These are phyloP conservation scores for Geopemphigus sp. DNA, from an alignment of 1,140 invertebrate species.

Conservation along the genomic window DNA sequence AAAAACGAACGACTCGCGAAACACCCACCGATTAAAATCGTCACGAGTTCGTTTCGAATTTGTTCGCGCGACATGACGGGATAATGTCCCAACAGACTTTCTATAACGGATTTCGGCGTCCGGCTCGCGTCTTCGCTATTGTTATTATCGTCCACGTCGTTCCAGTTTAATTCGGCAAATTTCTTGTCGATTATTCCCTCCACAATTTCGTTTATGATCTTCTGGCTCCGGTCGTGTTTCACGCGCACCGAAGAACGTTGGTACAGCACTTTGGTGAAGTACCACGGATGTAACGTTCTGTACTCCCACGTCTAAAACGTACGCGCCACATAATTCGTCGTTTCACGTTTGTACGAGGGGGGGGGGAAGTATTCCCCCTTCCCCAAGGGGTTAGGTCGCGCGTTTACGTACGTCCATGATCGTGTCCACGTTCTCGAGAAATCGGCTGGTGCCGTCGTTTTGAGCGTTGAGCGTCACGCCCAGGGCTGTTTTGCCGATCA, in stretches of 20 bases:
- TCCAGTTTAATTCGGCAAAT: not conserved
- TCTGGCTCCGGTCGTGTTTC: conserved; percentile 9
- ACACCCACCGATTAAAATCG: conserved; percentile 27
- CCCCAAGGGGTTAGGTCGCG: no score
- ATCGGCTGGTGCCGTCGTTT: not conserved
- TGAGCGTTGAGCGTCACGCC: conserved; percentile 29
- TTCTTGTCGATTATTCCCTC: conserved; percentile 5
- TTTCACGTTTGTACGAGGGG: no score
- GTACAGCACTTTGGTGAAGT: conserved; percentile 16
- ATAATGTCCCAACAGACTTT: conserved; percentile 14
- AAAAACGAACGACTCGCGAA: no score
- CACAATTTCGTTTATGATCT: conserved; percentile 23
- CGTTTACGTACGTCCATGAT: not conserved
- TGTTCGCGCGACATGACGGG: conserved; percentile 4
- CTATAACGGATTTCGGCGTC: not conserved
- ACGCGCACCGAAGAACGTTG: not conserved
- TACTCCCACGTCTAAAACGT: conserved; percentile 27
- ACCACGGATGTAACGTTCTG: conserved; percentile 28
- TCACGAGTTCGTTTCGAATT: conserved; percentile 36
- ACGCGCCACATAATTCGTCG: no score
- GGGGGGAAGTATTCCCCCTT: no score
- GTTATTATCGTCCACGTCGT: not conserved
- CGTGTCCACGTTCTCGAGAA: conserved; percentile 16
- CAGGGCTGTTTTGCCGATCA: conserved; percentile 28
- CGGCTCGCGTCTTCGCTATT: not conserved